Conservation (phyloP, 2,797 vertebrate genomes). For the Eulemur rubriventer region DNA sequence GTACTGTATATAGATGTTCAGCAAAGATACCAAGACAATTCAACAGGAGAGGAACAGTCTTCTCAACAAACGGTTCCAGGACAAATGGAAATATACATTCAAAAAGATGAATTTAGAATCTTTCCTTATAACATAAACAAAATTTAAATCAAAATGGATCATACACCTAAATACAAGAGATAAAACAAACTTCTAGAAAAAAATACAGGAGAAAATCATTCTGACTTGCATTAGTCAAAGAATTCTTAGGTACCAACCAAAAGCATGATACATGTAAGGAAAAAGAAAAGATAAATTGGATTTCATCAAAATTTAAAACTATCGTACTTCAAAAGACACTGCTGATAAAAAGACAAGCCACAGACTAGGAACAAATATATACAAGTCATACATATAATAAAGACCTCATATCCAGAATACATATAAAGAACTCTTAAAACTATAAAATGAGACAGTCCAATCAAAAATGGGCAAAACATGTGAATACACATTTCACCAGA, state of each 20-base stretch:
- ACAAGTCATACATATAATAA: background rate
- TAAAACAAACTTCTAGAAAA: background rate
- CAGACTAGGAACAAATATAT: background rate
- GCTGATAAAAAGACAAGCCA: background rate
- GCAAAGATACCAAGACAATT: background rate
- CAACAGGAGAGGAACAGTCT: background rate
- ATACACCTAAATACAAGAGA: background rate
- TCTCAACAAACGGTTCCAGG: background rate
- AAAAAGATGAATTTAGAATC: background rate
- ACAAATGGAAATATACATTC: background rate
- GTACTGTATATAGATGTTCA: background rate
- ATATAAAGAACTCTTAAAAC: background rate
- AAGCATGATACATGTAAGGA: background rate
- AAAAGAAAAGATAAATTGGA: background rate
- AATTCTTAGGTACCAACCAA: background rate
- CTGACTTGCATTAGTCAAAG: background rate
- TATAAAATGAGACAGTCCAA: background rate
- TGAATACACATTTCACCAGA: background rate
- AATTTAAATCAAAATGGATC: background rate
- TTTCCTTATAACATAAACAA: background rate
- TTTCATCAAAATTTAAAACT: constrained; percentile 36
- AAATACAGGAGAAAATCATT: background rate
- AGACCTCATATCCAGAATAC: background rate
- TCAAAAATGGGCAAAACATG: background rate
- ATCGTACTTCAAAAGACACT: background rate